Percentiles rank a stretch among this genome's conserved stretches.
Conservation (phyloP, 2,888 invertebrate genomes). For the Antitype chi region DNA sequence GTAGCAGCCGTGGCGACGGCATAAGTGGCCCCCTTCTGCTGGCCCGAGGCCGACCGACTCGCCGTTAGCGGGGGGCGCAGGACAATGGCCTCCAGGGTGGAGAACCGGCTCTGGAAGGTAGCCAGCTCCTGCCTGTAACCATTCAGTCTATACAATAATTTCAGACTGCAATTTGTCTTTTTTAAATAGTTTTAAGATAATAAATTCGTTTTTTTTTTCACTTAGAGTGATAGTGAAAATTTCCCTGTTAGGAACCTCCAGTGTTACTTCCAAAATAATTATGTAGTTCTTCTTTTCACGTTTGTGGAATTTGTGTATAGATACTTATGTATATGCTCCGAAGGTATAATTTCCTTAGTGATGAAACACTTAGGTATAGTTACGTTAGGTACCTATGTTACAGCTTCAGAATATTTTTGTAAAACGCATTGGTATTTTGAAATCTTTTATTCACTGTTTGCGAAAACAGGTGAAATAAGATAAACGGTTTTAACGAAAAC, state of each 20-base stretch:
- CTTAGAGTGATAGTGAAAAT: not conserved
- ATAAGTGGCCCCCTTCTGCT: too few species aligned
- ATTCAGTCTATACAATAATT: not conserved
- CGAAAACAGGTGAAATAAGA: constrained; percentile 38
- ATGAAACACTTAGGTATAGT: too few species aligned
- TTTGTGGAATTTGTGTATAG: not conserved
- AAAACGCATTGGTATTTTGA: not conserved
- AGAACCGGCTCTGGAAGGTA: too few species aligned
- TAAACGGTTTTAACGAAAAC: constrained; percentile 26
- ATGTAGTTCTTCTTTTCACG: not conserved
- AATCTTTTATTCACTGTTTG: not conserved
- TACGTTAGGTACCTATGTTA: not conserved
- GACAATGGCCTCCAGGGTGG: too few species aligned
- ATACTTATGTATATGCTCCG: too few species aligned
- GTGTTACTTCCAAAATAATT: not conserved
- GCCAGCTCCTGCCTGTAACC: too few species aligned
- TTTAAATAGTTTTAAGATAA: not conserved
- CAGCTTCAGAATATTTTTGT: constrained; percentile 3
- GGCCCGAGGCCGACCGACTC: too few species aligned
- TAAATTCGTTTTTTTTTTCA: too few species aligned
- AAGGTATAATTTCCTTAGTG: not conserved
- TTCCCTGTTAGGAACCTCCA: not conserved
- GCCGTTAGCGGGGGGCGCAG: too few species aligned
- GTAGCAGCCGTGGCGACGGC: too few species aligned
- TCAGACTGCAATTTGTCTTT: not conserved